These are phyloP conservation scores for Abscondita cerata DNA, from an alignment of 2,888 invertebrate species.

Conservation along the genomic window DNA sequence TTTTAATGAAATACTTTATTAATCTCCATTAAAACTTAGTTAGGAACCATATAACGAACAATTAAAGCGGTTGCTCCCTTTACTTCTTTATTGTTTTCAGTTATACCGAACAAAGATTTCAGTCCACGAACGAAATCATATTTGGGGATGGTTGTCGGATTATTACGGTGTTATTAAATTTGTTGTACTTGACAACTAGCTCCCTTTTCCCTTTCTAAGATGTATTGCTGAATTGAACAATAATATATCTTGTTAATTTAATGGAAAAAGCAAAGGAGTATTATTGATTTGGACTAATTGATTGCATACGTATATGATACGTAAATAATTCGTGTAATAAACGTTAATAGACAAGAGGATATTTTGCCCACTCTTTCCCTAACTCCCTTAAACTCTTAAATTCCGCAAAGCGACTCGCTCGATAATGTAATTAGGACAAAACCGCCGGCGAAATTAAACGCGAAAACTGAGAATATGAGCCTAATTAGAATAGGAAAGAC, in stretches of 20 bases:
- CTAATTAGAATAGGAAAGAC: slow-evolving; percentile 64
- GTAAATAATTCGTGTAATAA: slow-evolving; percentile 12
- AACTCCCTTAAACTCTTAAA: slow-evolving; percentile 36
- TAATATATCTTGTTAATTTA: too few relatives aligned
- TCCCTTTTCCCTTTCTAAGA: too few relatives aligned
- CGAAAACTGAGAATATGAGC: slow-evolving; percentile 68
- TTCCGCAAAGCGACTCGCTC: slow-evolving; percentile 49
- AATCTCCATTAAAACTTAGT: slow-evolving; percentile 52
- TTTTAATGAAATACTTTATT: slow-evolving; percentile 49
- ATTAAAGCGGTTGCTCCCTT: slow-evolving; percentile 42
- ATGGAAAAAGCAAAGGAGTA: too few relatives aligned
- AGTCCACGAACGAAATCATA: slow-evolving; percentile 4
- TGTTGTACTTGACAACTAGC: too few relatives aligned
- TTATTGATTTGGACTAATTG: too few relatives aligned
- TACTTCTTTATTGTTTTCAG: slow-evolving; percentile 14
- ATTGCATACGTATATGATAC: too few relatives aligned
- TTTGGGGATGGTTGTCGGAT: too few relatives aligned
- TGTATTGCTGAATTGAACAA: too few relatives aligned
- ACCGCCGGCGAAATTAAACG: slow-evolving; percentile 67
- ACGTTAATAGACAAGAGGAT: slow-evolving; percentile 27
- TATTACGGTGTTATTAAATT: too few relatives aligned
- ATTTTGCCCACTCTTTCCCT: slow-evolving; percentile 24
- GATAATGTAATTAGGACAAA: slow-evolving; percentile 63
- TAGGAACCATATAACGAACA: slow-evolving; percentile 50
- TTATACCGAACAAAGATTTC: slow-evolving; percentile 10